Evolutionary conservation across 2,797 vertebrate species (phyloP).

Genomic region (Etheostoma nigrum): DNA sequence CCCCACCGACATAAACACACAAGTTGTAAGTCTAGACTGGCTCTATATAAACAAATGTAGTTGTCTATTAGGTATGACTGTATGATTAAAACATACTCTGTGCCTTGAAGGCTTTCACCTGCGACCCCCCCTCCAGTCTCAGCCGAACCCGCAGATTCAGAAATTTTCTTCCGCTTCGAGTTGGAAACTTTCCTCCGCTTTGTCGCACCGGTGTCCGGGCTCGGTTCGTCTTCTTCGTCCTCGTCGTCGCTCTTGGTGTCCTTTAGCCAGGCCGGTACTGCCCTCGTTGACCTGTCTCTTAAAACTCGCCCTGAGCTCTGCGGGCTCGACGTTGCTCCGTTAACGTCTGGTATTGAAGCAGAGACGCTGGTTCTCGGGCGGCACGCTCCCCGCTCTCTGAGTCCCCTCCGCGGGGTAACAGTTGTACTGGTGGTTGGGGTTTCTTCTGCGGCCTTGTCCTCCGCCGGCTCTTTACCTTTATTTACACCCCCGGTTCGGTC

Average conservation of each 20-base stretch:
- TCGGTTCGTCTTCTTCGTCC: constrained; percentile 73
- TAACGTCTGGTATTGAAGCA: constrained; percentile 67
- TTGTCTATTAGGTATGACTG: neutral
- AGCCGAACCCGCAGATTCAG: constrained; percentile 72
- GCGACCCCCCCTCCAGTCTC: constrained; percentile 67
- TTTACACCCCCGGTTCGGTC: constrained; percentile 75
- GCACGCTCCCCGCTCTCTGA: constrained; percentile 77
- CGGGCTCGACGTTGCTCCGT: constrained; percentile 69
- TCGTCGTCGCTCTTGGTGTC: constrained; percentile 79
- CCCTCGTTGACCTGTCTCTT: constrained; percentile 84
- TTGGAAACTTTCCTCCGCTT: constrained; percentile 91
- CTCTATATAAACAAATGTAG: constrained; percentile 25
- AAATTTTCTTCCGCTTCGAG: constrained; percentile 86
- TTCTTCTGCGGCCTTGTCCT: constrained; percentile 82
- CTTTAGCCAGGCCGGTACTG: constrained; percentile 86
- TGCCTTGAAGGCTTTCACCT: constrained; percentile 69
- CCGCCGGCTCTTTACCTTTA: constrained; percentile 70
- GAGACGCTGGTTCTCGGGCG: constrained; percentile 78
- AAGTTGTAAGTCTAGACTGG: neutral
- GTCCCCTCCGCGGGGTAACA: constrained; percentile 75
- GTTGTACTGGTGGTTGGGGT: constrained; percentile 78
- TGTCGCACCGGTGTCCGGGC: constrained; percentile 74
- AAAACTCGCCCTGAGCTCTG: constrained; percentile 82
- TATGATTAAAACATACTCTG: constrained; percentile 72
- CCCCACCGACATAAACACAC: constrained; percentile 22